Percentiles rank a stretch among this genome's conserved stretches.
phyloP scores from a whole-genome alignment of 2,113 vertebrate genomes.

The Lycocorax pyrrhopterus region DNA sequence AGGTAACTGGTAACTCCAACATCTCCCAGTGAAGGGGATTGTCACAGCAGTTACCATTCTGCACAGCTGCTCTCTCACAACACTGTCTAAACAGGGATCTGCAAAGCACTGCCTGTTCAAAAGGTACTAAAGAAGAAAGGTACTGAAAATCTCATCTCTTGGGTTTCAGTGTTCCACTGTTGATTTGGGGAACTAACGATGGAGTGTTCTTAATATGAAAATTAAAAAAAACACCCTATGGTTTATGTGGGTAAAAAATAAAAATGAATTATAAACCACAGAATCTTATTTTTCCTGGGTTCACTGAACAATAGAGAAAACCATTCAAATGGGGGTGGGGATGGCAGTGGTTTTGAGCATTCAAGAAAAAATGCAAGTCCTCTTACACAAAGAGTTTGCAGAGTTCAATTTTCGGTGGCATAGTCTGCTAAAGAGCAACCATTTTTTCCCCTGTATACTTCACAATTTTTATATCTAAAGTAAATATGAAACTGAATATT shows the following conservation, averaged over 20 bases:
- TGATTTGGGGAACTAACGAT: not conserved
- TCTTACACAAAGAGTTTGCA: not conserved
- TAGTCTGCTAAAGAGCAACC: not conserved
- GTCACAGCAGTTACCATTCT: not conserved
- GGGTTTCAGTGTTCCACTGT: not conserved
- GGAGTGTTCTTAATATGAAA: not conserved
- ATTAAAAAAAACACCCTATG: not conserved
- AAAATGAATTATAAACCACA: constrained; percentile 12
- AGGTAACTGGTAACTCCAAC: not conserved
- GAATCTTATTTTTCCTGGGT: constrained; percentile 36
- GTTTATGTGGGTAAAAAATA: constrained; percentile 37
- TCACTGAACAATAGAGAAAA: constrained; percentile 51
- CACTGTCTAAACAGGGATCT: not conserved
- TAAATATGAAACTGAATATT: not conserved
- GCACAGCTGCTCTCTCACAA: not conserved
- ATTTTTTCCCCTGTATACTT: not conserved
- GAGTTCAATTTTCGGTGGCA: not conserved
- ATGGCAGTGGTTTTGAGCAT: constrained; percentile 41
- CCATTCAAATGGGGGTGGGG: not conserved
- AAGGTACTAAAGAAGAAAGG: not conserved
- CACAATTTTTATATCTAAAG: not conserved
- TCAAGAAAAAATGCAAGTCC: constrained; percentile 37
- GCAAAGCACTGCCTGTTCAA: not conserved
- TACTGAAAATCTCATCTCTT: not conserved
- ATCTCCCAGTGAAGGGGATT: not conserved